phyloP scores from a whole-genome alignment of 2,888 invertebrate species.

The Patella depressa region DNA sequence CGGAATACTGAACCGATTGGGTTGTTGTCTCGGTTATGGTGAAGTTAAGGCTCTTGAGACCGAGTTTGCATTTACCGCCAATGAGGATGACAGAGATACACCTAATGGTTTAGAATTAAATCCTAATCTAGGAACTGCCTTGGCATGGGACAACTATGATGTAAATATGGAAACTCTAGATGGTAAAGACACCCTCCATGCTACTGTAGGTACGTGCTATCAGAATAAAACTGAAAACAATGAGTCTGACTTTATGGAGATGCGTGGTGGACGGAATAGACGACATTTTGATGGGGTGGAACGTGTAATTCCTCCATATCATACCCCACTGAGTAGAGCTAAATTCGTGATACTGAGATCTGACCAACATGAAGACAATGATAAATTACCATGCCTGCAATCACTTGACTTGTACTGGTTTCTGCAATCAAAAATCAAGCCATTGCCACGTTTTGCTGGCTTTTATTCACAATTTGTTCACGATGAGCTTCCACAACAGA shows the following conservation, averaged over 20 bases:
- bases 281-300: conserved; percentile 15
- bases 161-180: conserved; percentile 27
- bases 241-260: background rate
- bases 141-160: conserved; percentile 31
- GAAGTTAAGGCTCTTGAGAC: conserved; percentile 12
- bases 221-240: conserved; percentile 9
- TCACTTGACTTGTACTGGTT: conserved; percentile 18
- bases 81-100: conserved; percentile 11
- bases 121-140: conserved; percentile 15
- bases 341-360: background rate
- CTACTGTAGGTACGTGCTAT: conserved; percentile 21
- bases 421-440: conserved; percentile 25
- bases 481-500: conserved; percentile 24
- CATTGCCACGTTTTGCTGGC: conserved; percentile 30
- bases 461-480: conserved; percentile 23
- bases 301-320: conserved; percentile 10
- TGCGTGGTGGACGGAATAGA: conserved; percentile 12
- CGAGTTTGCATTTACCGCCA: conserved; percentile 18
- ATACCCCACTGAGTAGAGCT: background rate
- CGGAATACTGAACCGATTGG: conserved; percentile 20
- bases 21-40: conserved; percentile 13
- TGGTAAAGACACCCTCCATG: conserved; percentile 25
- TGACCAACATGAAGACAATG: no score
- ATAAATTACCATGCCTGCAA: no score
- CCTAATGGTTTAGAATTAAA: conserved; percentile 23